A percentile compares a stretch with the other conserved stretches of the same genome.
Evolutionary conservation across 2,888 invertebrate species (phyloP).

Genomic region (Tromatobia lineatoria): DNA sequence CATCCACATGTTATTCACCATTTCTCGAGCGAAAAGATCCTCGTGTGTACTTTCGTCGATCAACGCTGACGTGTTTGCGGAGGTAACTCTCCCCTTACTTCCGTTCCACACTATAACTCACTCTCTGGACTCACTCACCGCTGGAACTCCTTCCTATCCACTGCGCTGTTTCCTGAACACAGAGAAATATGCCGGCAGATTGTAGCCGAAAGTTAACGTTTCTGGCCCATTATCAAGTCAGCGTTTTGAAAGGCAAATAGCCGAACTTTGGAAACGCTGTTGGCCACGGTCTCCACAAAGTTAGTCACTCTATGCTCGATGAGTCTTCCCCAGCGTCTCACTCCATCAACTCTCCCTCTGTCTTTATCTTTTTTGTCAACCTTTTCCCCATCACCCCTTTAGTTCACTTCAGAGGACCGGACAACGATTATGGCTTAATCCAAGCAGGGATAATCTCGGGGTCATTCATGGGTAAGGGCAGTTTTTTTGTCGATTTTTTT

Average conservation of each 20-base stretch:
- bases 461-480: neutral
- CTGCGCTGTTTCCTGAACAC: conserved; percentile 36
- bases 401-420: neutral
- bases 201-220: conserved; percentile 71
- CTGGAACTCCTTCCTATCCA: conserved; percentile 40
- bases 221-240: conserved; percentile 75
- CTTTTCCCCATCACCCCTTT: conserved; percentile 11
- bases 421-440: conserved; percentile 39
- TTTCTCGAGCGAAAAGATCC: conserved; percentile 7
- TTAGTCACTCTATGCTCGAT: conserved; percentile 61
- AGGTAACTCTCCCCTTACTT: conserved; percentile 48
- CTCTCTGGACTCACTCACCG: conserved; percentile 52
- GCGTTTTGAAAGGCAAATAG: conserved; percentile 77
- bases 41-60: conserved; percentile 46
- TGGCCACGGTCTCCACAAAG: conserved; percentile 78
- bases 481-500: neutral
- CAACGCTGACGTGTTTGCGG: conserved; percentile 50
- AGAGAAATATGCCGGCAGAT: conserved; percentile 69
- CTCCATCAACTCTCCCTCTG: neutral
- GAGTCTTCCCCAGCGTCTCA: conserved; percentile 8
- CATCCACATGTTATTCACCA: conserved; percentile 29
- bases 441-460: neutral
- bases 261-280: conserved; percentile 75
- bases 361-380: neutral
- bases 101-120: conserved; percentile 34